Evolutionary conservation across 2,888 invertebrate genomes (phyloP), one percentile per base, ranked within the genome.

Genomic region (Lochmaea crataegi): DNA sequence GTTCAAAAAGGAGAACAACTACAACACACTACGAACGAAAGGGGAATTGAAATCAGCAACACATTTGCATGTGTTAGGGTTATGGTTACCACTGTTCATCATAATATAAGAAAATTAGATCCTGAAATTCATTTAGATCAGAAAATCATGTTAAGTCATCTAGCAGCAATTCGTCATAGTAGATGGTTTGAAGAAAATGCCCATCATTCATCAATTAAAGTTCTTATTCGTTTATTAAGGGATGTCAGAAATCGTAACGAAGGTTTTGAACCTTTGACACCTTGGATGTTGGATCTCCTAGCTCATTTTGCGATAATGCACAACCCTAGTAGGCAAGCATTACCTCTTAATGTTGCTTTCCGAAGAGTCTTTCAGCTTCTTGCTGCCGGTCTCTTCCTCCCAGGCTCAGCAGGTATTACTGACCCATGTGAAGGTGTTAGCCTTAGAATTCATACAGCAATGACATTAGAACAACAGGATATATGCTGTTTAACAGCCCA

Each of bases 151-250:
- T 93, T 94, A 86, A 93, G 95, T 69, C 97, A 98, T 86, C 88
- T 98, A 82, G 96, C 97, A 0, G 96, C 98, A 0, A 97, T 99
- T 76, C 90, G 98, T 38, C 99, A 99, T 87, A 95, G 96, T 73
- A 92, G 97, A 41, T 99, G 99, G 99, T 98, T 98, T 86, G 98
- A 98, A 84, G 98, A 98, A 86, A 97, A 98, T 84, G 97, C 97
- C 0, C 97, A 96, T 85, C 98, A 98, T 86, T 97, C 98, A 6
- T 96, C 96, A 26, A 96, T 98, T 74, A 98, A 98, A 90, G 91
- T 90, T 75, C 87, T 99, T 14, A 97, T 99, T 80, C 92, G 99
- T 2, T 90, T 99, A 32, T 88, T 99, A n/a, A 92, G 97, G 76
- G 99, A 99, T 88, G 90, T 99, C 82, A 92, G 95, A 80, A 91